Conservation (phyloP, 2,113 vertebrate species). For the Thoracochromis brauschi region DNA sequence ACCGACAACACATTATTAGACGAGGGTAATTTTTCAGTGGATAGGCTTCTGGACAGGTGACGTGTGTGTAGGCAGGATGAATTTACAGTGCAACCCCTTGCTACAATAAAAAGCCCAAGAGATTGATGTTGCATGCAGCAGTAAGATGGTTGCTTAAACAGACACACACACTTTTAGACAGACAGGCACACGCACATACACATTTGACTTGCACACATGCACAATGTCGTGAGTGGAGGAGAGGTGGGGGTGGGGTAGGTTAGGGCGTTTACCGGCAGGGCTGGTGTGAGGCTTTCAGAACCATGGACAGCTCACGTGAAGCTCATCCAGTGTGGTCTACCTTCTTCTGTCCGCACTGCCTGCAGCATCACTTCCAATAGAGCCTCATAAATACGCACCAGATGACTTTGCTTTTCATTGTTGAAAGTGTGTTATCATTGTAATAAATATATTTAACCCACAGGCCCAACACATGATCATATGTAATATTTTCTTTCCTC, state of each 20-base stretch:
- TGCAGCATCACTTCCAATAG: background rate
- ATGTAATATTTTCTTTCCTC: background rate
- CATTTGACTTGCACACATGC: conserved; percentile 9
- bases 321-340: conserved; percentile 1
- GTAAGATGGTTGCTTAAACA: background rate
- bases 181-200: background rate
- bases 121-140: conserved; percentile 27
- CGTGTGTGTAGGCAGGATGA: conserved; percentile 25
- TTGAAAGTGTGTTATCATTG: background rate
- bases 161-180: background rate
- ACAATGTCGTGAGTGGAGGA: conserved; percentile 46
- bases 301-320: conserved; percentile 70
- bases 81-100: conserved; percentile 31
- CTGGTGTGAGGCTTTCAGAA: conserved; percentile 63
- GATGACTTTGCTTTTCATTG: background rate
- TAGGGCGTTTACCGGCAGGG: conserved; percentile 72
- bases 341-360: background rate
- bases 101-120: conserved; percentile 31
- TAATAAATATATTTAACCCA: background rate
- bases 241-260: background rate
- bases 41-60: conserved; percentile 40
- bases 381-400: background rate
- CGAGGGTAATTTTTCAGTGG: background rate
- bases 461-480: background rate
- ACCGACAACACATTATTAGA: background rate